These are phyloP conservation scores for Hycleus cichorii DNA, from an alignment of 1,140 invertebrate species.

Conservation along the genomic window DNA sequence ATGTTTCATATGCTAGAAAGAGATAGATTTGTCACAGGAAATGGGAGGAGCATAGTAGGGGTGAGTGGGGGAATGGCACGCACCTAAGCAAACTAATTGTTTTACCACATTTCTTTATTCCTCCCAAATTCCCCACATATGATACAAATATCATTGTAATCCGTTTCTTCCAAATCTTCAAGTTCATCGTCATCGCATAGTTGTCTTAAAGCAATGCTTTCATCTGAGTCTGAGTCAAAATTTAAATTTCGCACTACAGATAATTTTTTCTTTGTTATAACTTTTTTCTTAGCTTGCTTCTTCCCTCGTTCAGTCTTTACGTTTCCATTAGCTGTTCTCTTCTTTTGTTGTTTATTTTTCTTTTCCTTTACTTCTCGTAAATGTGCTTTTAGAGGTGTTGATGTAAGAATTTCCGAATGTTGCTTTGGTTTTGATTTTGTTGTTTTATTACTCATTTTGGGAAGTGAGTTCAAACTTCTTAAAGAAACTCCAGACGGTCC, in stretches of 20 bases:
- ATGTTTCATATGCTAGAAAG: too few relatives aligned
- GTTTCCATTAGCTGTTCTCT: background rate
- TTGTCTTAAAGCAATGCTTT: background rate
- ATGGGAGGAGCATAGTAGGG: too few relatives aligned
- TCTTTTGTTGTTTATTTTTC: background rate
- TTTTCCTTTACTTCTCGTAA: background rate
- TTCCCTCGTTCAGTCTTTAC: background rate
- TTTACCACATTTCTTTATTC: conserved; percentile 18
- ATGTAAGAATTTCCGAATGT: conserved; percentile 8
- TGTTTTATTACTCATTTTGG: conserved; percentile 4
- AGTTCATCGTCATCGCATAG: background rate
- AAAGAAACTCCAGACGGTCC: background rate
- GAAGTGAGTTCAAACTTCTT: background rate
- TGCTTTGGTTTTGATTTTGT: conserved; percentile 1
- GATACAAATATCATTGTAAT: conserved; percentile 6
- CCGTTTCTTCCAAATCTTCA: background rate
- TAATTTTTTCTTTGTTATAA: background rate
- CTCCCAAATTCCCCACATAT: conserved; percentile 19
- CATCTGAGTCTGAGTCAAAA: background rate
- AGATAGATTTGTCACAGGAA: too few relatives aligned
- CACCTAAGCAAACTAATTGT: too few relatives aligned
- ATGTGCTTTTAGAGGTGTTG: background rate
- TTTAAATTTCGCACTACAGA: too few relatives aligned
- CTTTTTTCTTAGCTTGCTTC: background rate
- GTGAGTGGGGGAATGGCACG: too few relatives aligned